Evolutionary conservation across 2,888 invertebrate genomes (phyloP).

Genomic region (Lucinisca nassula): DNA sequence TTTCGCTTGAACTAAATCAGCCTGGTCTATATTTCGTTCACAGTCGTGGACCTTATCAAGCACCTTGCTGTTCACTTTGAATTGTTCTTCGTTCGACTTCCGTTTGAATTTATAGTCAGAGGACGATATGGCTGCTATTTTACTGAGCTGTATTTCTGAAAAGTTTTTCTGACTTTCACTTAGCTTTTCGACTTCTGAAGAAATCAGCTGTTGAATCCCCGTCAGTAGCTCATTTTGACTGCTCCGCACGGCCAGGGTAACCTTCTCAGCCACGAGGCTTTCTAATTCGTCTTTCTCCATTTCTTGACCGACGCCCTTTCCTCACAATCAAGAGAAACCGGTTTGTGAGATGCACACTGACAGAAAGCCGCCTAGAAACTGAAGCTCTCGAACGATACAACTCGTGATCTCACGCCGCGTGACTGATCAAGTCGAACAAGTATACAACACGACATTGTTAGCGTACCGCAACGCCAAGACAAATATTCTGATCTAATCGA

Average conservation of each 20-base stretch:
- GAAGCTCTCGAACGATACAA: no score
- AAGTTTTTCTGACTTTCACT: not conserved
- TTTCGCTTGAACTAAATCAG: not conserved
- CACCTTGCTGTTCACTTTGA: not conserved
- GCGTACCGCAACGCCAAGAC: no score
- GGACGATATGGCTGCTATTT: not conserved
- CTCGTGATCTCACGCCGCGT: no score
- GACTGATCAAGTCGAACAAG: no score
- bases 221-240: not conserved
- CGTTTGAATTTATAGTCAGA: slow-evolving; percentile 1
- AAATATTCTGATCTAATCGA: no score
- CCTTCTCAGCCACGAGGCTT: no score
- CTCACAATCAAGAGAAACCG: no score
- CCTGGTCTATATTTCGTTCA: not conserved
- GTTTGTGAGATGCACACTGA: no score
- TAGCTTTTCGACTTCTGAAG: not conserved
- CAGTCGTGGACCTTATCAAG: not conserved
- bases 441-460: no score
- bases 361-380: no score
- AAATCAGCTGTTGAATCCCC: not conserved
- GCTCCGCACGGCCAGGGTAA: not conserved
- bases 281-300: no score
- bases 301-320: no score
- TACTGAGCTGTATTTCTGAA: not conserved
- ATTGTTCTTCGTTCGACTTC: not conserved